phyloP scores from a whole-genome alignment of 1,140 invertebrate species.

The Papilio machaon region DNA sequence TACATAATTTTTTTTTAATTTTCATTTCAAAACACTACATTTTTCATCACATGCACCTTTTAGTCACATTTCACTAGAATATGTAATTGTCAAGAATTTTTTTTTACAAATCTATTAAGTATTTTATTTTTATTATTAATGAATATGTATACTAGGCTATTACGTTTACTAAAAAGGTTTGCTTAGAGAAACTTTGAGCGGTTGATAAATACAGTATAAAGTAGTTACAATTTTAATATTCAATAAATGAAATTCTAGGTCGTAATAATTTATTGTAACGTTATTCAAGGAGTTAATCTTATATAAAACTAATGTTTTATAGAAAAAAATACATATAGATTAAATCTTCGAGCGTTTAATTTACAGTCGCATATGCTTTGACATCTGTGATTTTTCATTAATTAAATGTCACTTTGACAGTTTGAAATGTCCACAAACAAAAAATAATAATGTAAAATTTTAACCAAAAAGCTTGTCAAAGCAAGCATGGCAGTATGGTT shows the following conservation, averaged over 20 bases:
- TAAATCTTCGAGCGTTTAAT: background rate
- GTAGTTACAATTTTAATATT: background rate
- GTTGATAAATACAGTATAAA: slow-evolving; percentile 6
- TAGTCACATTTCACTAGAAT: slow-evolving; percentile 42
- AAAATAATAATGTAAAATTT: slow-evolving; percentile 47
- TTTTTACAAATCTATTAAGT: background rate
- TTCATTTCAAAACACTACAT: slow-evolving; percentile 50
- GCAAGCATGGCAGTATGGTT: slow-evolving; percentile 98
- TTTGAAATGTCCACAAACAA: slow-evolving; percentile 16
- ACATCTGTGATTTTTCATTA: background rate
- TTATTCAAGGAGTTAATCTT: background rate
- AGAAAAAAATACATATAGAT: background rate
- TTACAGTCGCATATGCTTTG: background rate
- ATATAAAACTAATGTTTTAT: background rate
- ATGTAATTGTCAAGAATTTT: background rate
- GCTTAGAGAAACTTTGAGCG: slow-evolving; percentile 33
- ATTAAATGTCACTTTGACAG: slow-evolving; percentile 4
- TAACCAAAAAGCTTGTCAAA: slow-evolving; percentile 98
- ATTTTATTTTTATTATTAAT: slow-evolving; percentile 6
- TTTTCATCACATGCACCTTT: slow-evolving; percentile 55
- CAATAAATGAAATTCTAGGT: background rate
- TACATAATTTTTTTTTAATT: slow-evolving; percentile 42
- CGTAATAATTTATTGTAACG: background rate
- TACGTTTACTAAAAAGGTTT: slow-evolving; percentile 1
- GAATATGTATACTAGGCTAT: slow-evolving; percentile 18